These are phyloP conservation scores for Mormyrops boulengeri DNA, from an alignment of 2,797 vertebrate genomes.

Conservation along the genomic window DNA sequence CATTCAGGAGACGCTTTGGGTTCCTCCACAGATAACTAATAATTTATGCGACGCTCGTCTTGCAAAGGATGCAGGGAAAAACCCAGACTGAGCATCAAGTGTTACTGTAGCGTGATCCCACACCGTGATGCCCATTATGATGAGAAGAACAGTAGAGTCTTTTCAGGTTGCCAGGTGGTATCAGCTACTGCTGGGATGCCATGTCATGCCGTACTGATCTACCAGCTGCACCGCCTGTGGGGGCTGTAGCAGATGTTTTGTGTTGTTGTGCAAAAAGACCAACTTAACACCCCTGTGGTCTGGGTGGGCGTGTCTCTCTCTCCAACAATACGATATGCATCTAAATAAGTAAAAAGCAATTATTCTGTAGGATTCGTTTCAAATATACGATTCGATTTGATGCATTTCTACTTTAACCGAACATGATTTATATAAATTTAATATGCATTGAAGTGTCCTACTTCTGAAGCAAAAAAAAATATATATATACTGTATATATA, in stretches of 20 bases:
- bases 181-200: background rate
- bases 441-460: background rate
- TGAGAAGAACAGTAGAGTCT: background rate
- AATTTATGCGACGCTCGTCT: background rate
- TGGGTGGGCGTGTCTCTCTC: background rate
- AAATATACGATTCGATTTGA: background rate
- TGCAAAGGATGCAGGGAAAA: background rate
- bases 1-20: background rate
- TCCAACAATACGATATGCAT: background rate
- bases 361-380: background rate
- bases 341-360: background rate
- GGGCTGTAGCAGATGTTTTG: conserved; percentile 41
- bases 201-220: background rate
- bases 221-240: background rate
- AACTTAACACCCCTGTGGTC: conserved; percentile 31
- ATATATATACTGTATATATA: background rate
- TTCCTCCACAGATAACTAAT: background rate
- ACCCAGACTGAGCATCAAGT: background rate
- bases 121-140: background rate
- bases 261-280: conserved; percentile 38
- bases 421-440: background rate
- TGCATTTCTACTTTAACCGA: background rate
- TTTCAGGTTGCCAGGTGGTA: background rate
- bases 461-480: background rate
- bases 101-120: background rate